phyloP scores from a whole-genome alignment of 2,888 invertebrate species.

The Agonopterix subpropinquella region DNA sequence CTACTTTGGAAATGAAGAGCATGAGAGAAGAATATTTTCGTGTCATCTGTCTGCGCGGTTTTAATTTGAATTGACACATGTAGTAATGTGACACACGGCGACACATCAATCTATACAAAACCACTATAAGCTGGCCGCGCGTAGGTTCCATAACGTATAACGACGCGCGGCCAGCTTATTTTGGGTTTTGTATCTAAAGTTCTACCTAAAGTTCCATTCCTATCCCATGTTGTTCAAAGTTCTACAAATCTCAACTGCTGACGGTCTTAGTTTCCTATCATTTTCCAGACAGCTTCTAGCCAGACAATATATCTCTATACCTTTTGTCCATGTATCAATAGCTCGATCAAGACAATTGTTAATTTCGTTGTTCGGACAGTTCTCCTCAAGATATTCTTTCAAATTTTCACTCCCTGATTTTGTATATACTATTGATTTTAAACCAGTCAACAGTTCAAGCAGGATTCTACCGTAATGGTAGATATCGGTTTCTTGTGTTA shows the following conservation, averaged over 20 bases:
- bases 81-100: too few relatives aligned
- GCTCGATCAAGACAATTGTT: conserved; percentile 68
- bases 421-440: conserved; percentile 75
- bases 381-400: conserved; percentile 70
- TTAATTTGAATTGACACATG: too few relatives aligned
- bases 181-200: too few relatives aligned
- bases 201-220: too few relatives aligned
- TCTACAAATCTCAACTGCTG: conserved; percentile 71
- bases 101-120: too few relatives aligned
- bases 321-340: conserved; percentile 65
- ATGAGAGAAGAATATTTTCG: too few relatives aligned
- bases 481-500: conserved; percentile 85
- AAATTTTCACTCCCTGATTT: conserved; percentile 65
- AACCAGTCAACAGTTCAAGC: conserved; percentile 82
- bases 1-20: too few relatives aligned
- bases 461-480: conserved; percentile 87
- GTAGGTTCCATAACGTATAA: too few relatives aligned
- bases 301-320: conserved; percentile 68
- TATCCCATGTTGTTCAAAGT: conserved; percentile 21
- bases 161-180: too few relatives aligned
- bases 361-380: conserved; percentile 65
- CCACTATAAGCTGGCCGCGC: too few relatives aligned
- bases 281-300: conserved; percentile 73
- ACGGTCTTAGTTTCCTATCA: conserved; percentile 72
- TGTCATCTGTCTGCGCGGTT: too few relatives aligned